These are phyloP conservation scores for Macropis europaea DNA, from an alignment of 2,888 invertebrate genomes.

Conservation along the genomic window DNA sequence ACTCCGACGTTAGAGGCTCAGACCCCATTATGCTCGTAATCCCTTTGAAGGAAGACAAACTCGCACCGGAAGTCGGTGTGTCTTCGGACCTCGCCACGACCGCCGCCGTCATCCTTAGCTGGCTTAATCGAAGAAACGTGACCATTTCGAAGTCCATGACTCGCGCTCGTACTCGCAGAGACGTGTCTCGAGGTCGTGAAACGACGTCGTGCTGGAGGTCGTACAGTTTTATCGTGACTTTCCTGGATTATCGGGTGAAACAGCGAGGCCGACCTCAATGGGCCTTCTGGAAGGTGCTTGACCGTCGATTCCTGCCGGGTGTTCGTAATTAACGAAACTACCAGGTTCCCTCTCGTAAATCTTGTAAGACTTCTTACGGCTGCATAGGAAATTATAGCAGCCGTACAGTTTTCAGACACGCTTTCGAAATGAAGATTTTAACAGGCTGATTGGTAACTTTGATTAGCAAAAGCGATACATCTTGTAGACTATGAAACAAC, in stretches of 20 bases:
- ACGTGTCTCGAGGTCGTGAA: constrained; percentile 27
- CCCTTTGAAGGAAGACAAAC: constrained; percentile 34
- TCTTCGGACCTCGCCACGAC: constrained; percentile 6
- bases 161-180: constrained; percentile 13
- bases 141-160: constrained; percentile 33
- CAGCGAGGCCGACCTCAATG: not conserved
- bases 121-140: constrained; percentile 46
- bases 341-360: not conserved
- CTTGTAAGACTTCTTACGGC: not conserved
- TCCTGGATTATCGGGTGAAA: not conserved
- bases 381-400: not conserved
- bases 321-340: constrained; percentile 16
- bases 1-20: not conserved
- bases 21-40: constrained; percentile 14
- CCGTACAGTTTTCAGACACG: not conserved
- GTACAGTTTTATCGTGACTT: constrained; percentile 8
- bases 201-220: not conserved
- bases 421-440: not conserved
- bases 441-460: too few relatives aligned
- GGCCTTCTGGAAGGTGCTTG: not conserved
- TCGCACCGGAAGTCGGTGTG: constrained; percentile 31
- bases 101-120: constrained; percentile 2
- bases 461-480: too few relatives aligned
- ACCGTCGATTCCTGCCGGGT: not conserved
- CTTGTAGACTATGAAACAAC: too few relatives aligned